Evolutionary conservation across 2,888 invertebrate genomes (phyloP), one percentile per base, ranked within the genome.

Genomic region (Yponomeuta evonymella): DNA sequence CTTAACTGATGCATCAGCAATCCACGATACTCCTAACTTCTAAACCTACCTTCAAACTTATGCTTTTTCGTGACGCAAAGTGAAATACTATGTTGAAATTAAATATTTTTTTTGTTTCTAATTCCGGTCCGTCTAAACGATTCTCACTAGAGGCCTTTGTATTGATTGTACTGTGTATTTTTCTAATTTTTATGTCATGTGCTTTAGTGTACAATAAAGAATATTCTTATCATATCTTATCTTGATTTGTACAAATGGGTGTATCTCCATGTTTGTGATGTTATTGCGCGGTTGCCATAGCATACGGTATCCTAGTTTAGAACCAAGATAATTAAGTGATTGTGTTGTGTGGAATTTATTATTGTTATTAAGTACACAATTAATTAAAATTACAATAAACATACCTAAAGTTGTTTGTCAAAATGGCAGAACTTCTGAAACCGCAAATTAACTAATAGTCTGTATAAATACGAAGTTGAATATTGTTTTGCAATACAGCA

Each of bases 401-500:
- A 58, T 58, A 33, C 65, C 2, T 65, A 43, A 64, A 11, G 65
- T 9, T 5, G 65, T 65, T 12, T 8, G 33, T 8, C 23, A 23
- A 65, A 65, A 3, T 65, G 29, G 65, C 4, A 29, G 29, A 6
- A 67, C 5, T 43, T 12, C 15, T 67, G n/a, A 10, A 67, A 68
- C 68, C 68, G 51, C 68, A 68, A 68, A 68, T 51, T 68, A 29
- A n/a, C 10, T 58, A 58, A 58, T 15, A 23, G 48, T 67, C 30
- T 68, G 23, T 68, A 68, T 68, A 68, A 68, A 68, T 36, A 67
- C 36, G 51, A 65, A 65, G 30, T 9, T 10, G 48, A 51, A 30
- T 51, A 51, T 29, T 15, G 51, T 30, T 30, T 30, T 23, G 30
- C 23, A 51, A 58, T 48, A 48, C 30, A 58, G 29, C 48, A 23